phyloP scores from a whole-genome alignment of 2,113 vertebrate species.

The Hippoglossus stenolepis region DNA sequence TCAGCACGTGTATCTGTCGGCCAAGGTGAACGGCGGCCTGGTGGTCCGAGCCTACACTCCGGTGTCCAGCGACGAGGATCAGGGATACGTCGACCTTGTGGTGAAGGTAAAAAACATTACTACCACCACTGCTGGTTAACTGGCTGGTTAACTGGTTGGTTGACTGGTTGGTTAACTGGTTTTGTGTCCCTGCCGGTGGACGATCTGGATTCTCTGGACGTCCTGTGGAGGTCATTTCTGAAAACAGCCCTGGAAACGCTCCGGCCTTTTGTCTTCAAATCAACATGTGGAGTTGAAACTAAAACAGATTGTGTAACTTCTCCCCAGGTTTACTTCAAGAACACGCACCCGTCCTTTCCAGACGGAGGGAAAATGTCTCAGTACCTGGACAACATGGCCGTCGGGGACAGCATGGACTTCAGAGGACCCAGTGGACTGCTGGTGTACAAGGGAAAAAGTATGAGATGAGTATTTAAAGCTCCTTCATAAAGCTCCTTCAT shows the following conservation, averaged over 20 bases:
- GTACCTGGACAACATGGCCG: slow-evolving; percentile 88
- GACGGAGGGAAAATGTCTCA: slow-evolving; percentile 95
- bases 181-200: no score
- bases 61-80: slow-evolving; percentile 90
- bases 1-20: slow-evolving; percentile 92
- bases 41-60: slow-evolving; percentile 93
- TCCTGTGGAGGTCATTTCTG: no score
- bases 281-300: background rate
- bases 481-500: no score
- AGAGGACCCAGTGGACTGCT: slow-evolving; percentile 90
- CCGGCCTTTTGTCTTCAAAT: no score
- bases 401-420: slow-evolving; percentile 89
- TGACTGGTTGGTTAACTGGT: no score
- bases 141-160: no score
- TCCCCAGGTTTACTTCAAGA: slow-evolving; percentile 90
- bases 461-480: background rate
- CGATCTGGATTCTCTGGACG: no score
- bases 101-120: slow-evolving; percentile 83
- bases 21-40: slow-evolving; percentile 86
- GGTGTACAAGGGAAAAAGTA: slow-evolving; percentile 88
- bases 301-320: background rate
- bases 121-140: no score
- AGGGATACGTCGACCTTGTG: slow-evolving; percentile 90
- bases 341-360: slow-evolving; percentile 86
- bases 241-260: no score